Percentiles rank a stretch among this genome's conserved stretches.
Conservation (phyloP, 2,797 vertebrate species). For the Alosa sapidissima region DNA sequence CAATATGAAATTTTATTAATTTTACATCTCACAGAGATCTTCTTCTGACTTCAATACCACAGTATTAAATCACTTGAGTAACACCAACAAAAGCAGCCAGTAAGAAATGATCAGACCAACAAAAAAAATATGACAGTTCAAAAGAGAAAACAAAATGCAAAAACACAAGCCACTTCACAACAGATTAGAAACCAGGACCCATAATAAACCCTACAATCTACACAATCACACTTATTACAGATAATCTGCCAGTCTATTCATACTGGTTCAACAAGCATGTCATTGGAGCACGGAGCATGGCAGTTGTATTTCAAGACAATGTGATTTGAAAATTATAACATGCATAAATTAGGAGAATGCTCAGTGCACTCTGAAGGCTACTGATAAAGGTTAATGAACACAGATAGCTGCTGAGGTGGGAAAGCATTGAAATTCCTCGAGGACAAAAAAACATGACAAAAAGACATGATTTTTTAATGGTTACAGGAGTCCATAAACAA, state of each 20-base stretch:
- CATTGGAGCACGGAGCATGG: background rate
- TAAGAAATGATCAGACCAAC: slow-evolving; percentile 38
- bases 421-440: background rate
- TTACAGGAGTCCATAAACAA: slow-evolving; percentile 1
- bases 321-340: slow-evolving; percentile 1
- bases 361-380: slow-evolving; percentile 3
- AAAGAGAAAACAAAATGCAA: slow-evolving; percentile 39
- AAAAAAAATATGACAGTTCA: slow-evolving; percentile 14
- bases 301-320: slow-evolving; percentile 20
- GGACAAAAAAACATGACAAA: background rate
- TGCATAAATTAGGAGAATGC: slow-evolving; percentile 4
- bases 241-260: slow-evolving; percentile 18
- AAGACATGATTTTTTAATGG: slow-evolving; percentile 19
- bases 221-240: slow-evolving; percentile 12
- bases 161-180: slow-evolving; percentile 36
- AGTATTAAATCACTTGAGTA: slow-evolving; percentile 65
- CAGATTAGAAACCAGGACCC: slow-evolving; percentile 33
- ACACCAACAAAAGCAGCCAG: slow-evolving; percentile 49
- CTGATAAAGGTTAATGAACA: slow-evolving; percentile 25
- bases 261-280: slow-evolving; percentile 23
- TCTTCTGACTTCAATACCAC: slow-evolving; percentile 66
- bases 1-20: slow-evolving; percentile 76
- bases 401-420: background rate
- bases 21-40: slow-evolving; percentile 75
- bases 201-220: slow-evolving; percentile 28